These are phyloP conservation scores for Bombus difficillimus DNA, from an alignment of 1,140 invertebrate genomes.

Conservation along the genomic window DNA sequence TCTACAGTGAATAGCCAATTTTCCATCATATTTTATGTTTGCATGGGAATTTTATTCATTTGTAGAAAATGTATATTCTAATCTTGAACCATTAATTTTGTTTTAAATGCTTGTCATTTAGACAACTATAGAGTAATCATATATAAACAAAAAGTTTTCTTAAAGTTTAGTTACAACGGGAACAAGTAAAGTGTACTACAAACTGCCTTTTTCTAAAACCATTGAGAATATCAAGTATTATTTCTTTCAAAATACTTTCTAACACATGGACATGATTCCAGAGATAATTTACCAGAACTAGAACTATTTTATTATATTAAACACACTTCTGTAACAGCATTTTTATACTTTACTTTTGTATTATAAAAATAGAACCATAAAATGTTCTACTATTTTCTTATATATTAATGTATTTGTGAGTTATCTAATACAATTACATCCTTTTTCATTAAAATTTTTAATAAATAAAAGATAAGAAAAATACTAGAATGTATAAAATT, in stretches of 20 bases:
- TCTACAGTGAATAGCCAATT: not conserved
- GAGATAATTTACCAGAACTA: not conserved
- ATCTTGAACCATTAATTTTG: not conserved
- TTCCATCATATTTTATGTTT: not conserved
- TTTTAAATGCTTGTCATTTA: not conserved
- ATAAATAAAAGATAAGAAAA: too few relatives aligned
- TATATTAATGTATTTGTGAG: too few relatives aligned
- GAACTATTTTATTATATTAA: not conserved
- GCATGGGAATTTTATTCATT: not conserved
- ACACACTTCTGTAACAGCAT: not conserved
- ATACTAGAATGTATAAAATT: not conserved
- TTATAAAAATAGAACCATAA: not conserved
- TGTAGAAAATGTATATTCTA: not conserved
- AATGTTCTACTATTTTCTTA: not conserved
- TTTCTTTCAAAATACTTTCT: slow-evolving; percentile 8
- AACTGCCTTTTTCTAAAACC: slow-evolving; percentile 3
- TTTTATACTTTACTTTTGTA: not conserved
- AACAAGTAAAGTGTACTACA: not conserved
- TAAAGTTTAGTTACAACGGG: not conserved
- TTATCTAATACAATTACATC: too few relatives aligned
- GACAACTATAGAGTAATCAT: not conserved
- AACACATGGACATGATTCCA: not conserved
- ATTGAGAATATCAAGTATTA: not conserved
- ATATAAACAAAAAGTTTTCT: not conserved
- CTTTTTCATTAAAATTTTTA: too few relatives aligned